phyloP scores from a whole-genome alignment of 2,888 invertebrate species.

The Drosophila fulvimacula region DNA sequence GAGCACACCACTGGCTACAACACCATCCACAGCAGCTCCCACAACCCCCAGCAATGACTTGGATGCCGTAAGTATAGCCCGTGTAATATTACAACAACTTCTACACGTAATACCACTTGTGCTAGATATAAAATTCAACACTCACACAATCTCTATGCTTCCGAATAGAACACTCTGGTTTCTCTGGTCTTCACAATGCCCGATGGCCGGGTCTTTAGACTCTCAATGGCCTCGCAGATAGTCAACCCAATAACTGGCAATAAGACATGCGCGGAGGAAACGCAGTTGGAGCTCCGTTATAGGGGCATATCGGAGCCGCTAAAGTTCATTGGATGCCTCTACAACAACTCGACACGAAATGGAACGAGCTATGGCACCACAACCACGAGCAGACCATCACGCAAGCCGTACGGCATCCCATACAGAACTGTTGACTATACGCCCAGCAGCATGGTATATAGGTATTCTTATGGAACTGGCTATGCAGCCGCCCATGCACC shows the following conservation, averaged over 20 bases:
- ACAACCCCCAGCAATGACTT: not conserved
- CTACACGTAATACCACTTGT: conserved; percentile 7
- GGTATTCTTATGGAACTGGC: not conserved
- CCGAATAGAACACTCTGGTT: conserved; percentile 27
- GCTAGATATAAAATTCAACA: not conserved
- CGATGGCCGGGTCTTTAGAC: conserved; percentile 18
- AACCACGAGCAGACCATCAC: not conserved
- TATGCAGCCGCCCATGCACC: no score
- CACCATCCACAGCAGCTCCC: not conserved
- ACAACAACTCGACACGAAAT: not conserved
- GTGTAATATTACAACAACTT: not conserved
- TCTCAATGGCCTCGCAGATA: conserved; percentile 27
- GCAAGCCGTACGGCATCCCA: not conserved
- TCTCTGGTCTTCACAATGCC: conserved; percentile 21
- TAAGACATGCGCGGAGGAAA: conserved; percentile 24
- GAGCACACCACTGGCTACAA: not conserved
- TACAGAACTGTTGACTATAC: not conserved
- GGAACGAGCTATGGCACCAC: conserved; percentile 1
- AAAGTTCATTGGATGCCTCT: conserved; percentile 31
- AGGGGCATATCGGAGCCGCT: conserved; percentile 18
- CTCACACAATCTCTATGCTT: not conserved
- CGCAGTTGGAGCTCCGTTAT: conserved; percentile 9
- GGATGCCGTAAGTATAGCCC: conserved; percentile 26
- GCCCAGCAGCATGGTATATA: conserved; percentile 25
- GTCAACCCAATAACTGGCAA: conserved; percentile 21